These are phyloP conservation scores for Champsocephalus gunnari DNA, from an alignment of 2,797 vertebrate genomes.

Conservation along the genomic window DNA sequence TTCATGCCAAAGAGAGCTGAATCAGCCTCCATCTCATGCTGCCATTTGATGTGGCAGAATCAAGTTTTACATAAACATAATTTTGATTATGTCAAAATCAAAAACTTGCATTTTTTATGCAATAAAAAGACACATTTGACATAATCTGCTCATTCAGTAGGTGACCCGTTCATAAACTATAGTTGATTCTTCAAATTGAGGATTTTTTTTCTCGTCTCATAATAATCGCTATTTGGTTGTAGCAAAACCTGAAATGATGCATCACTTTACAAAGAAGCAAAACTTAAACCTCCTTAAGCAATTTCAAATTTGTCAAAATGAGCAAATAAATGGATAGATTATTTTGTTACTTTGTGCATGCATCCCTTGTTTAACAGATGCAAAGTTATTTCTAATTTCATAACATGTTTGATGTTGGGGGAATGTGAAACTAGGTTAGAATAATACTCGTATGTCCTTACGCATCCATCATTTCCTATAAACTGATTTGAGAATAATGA, in stretches of 20 bases:
- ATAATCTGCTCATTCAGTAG: neutral
- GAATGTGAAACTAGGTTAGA: constrained; percentile 17
- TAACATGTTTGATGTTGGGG: neutral
- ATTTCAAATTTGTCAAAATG: no score
- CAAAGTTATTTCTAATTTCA: neutral
- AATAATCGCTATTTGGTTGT: neutral
- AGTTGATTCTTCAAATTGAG: no score
- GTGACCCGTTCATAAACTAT: no score
- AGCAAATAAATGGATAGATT: neutral
- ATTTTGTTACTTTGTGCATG: neutral
- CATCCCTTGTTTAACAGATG: neutral
- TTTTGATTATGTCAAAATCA: neutral
- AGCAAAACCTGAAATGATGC: neutral
- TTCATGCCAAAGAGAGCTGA: neutral
- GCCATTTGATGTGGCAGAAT: neutral
- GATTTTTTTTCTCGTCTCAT: neutral
- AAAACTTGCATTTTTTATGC: no score
- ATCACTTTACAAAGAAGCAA: neutral
- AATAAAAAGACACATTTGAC: neutral
- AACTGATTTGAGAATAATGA: constrained; percentile 64
- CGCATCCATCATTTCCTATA: constrained; percentile 31
- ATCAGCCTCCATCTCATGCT: neutral
- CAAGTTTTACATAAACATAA: neutral
- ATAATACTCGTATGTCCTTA: constrained; percentile 44
- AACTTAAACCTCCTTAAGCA: neutral